These are phyloP conservation scores for Halesus radiatus DNA, from an alignment of 1,140 invertebrate genomes.

Conservation along the genomic window DNA sequence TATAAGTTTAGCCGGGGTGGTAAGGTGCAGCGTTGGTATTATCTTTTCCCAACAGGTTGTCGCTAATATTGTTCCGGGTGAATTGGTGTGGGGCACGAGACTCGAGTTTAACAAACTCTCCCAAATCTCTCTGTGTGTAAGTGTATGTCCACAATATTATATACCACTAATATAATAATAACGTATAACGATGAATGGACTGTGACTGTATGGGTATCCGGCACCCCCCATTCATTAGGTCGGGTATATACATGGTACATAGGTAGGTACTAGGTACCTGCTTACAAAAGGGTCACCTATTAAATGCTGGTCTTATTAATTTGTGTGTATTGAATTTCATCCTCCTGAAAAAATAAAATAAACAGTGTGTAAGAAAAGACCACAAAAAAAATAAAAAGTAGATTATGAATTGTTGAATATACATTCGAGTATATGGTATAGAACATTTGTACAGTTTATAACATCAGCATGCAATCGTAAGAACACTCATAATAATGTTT, in stretches of 20 bases:
- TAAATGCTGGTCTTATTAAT: background rate
- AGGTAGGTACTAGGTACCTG: constrained; percentile 7
- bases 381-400: too few species aligned
- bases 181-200: constrained; percentile 14
- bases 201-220: background rate
- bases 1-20: background rate
- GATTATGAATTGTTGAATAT: too few species aligned
- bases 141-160: background rate
- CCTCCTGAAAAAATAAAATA: too few species aligned
- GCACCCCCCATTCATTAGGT: constrained; percentile 24
- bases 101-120: constrained; percentile 14
- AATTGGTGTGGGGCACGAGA: constrained; percentile 20
- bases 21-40: background rate
- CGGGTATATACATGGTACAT: background rate
- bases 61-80: constrained; percentile 25
- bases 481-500: too few species aligned
- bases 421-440: too few species aligned
- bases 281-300: constrained; percentile 13
- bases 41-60: constrained; percentile 30
- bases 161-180: constrained; percentile 3
- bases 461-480: too few species aligned
- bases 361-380: too few species aligned
- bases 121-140: background rate
- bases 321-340: too few species aligned
- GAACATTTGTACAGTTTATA: too few species aligned